A percentile compares a stretch with the other conserved stretches of the same genome.
Evolutionary conservation across 2,797 vertebrate genomes (phyloP).

Genomic region (Siniperca undulata): DNA sequence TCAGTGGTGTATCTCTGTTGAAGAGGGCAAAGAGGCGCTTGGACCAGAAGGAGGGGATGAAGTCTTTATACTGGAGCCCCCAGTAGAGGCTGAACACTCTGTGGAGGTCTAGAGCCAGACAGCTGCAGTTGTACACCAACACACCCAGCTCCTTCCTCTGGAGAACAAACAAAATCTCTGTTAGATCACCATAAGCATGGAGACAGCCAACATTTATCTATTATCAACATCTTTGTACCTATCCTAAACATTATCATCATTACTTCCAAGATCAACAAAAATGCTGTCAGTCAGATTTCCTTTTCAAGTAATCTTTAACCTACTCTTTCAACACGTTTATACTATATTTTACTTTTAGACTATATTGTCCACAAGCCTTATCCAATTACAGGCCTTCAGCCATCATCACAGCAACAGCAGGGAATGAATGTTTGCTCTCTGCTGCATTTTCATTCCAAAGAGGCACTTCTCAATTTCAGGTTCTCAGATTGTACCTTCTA

Average conservation of each 20-base stretch:
- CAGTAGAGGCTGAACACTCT: constrained; percentile 87
- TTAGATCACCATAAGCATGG: neutral
- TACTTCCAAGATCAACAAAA: constrained; percentile 2
- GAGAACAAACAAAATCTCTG: constrained; percentile 59
- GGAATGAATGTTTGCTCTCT: constrained; percentile 12
- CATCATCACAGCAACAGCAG: constrained; percentile 25
- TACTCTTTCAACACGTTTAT: constrained; percentile 1
- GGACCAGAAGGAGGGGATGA: constrained; percentile 90
- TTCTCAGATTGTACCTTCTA: constrained; percentile 2
- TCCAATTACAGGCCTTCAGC: constrained; percentile 30
- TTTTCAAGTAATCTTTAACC: neutral
- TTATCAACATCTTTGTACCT: neutral
- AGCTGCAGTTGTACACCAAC: constrained; percentile 95
- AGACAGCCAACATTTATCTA: neutral
- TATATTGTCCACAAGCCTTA: constrained; percentile 2
- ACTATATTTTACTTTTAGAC: neutral
- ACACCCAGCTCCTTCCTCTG: constrained; percentile 97
- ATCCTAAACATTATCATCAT: neutral
- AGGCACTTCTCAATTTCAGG: neutral
- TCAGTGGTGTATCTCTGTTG: constrained; percentile 86
- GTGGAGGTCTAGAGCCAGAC: constrained; percentile 94
- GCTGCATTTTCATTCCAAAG: constrained; percentile 49
- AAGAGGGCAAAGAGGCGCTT: constrained; percentile 93
- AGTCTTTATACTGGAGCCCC: constrained; percentile 86
- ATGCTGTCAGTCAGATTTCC: neutral